Conservation (phyloP, 2,113 vertebrate genomes). For the Tenebrosternarchus preto region DNA sequence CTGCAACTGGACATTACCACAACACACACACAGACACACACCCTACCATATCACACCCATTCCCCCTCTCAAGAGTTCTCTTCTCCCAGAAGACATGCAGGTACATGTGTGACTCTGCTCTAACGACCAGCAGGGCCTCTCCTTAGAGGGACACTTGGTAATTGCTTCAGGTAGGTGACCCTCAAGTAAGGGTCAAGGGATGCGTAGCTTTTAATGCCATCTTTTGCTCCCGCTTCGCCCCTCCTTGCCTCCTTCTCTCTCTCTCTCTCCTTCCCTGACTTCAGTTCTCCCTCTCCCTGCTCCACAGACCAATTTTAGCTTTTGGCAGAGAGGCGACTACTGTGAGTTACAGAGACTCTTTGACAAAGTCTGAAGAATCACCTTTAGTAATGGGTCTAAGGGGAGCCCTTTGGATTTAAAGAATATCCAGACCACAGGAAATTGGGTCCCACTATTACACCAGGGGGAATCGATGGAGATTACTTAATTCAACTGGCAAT, state of each 20-base stretch:
- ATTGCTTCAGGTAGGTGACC: conserved; percentile 67
- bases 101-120: conserved; percentile 54
- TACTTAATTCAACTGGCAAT: conserved; percentile 63
- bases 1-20: conserved; percentile 41
- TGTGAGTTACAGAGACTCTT: conserved; percentile 59
- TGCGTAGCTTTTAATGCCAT: conserved; percentile 67
- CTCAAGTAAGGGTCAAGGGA: conserved; percentile 68
- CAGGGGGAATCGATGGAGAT: conserved; percentile 64
- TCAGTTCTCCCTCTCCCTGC: conserved; percentile 41
- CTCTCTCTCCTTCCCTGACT: background rate
- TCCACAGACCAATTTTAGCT: conserved; percentile 64
- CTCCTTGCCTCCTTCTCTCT: conserved; percentile 11
- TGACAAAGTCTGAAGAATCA: conserved; percentile 64
- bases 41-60: conserved; percentile 11
- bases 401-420: conserved; percentile 62
- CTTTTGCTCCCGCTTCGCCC: conserved; percentile 24
- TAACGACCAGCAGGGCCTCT: conserved; percentile 60
- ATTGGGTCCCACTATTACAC: conserved; percentile 63
- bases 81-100: conserved; percentile 40
- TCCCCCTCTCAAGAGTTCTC: background rate
- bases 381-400: conserved; percentile 67
- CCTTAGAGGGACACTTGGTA: conserved; percentile 63
- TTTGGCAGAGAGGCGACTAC: conserved; percentile 50
- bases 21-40: conserved; percentile 29
- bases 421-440: conserved; percentile 63